phyloP scores from a whole-genome alignment of 2,888 invertebrate genomes.

The Aphidoletes aphidimyza region DNA sequence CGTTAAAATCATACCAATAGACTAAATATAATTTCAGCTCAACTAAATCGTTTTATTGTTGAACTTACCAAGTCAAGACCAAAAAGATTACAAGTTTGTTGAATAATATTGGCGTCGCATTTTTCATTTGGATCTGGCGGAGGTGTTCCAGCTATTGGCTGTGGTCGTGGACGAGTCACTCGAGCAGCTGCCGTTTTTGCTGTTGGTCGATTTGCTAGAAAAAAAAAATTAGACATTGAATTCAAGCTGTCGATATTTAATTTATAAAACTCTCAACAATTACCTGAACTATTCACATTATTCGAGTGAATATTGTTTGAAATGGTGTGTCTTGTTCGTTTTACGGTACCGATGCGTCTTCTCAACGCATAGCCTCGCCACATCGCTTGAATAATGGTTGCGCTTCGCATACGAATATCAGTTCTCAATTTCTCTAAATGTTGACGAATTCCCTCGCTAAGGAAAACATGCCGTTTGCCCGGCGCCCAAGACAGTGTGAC shows the following conservation, averaged over 20 bases:
- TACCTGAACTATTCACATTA: constrained; percentile 17
- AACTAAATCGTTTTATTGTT: not conserved
- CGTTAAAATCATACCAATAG: constrained; percentile 34
- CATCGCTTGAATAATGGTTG: constrained; percentile 83
- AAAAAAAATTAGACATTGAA: not conserved
- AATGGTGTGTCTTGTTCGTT: constrained; percentile 9
- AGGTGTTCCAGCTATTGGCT: constrained; percentile 90
- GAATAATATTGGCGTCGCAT: constrained; percentile 88
- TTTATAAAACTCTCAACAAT: not conserved
- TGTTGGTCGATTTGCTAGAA: not conserved
- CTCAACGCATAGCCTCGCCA: constrained; percentile 86
- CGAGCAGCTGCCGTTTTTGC: constrained; percentile 61
- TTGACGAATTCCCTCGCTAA: constrained; percentile 92
- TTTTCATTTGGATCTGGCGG: constrained; percentile 86
- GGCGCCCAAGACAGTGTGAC: constrained; percentile 86
- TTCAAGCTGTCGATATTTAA: not conserved
- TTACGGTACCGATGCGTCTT: constrained; percentile 72
- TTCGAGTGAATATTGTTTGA: constrained; percentile 37
- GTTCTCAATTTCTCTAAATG: constrained; percentile 85
- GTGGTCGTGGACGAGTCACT: constrained; percentile 82
- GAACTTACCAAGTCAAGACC: constrained; percentile 83
- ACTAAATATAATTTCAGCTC: not conserved
- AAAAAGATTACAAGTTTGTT: constrained; percentile 89
- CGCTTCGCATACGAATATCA: constrained; percentile 81
- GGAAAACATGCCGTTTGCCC: constrained; percentile 92